Evolutionary conservation across 1,140 invertebrate genomes (phyloP), one percentile per base, ranked within the genome.

Genomic region (Acyrthosiphon pisum): DNA sequence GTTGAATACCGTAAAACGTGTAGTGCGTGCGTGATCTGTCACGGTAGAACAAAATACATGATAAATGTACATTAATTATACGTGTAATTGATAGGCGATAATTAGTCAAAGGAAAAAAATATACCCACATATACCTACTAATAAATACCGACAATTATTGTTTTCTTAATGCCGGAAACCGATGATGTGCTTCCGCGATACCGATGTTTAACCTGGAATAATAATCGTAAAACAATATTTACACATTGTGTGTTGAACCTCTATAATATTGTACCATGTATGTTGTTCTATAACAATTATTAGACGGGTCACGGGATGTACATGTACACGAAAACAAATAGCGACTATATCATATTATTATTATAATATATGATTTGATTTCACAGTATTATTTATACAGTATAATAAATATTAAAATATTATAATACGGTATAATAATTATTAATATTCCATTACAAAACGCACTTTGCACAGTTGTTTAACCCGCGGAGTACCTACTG

Each of bases 141-240:
- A 41, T 7, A 68, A 68, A 30, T 30, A n/a, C 30, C n/a, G n/a
- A n/a, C 14, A 18, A 20, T 76, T 68, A 68, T 68, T 68, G 11
- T 68, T 68, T 68, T 76, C 60, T 76, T 18, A 76, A 76, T 18
- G 14, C n/a, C n/a, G 60, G 60, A n/a, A 76, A 76, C 30, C n/a
- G 14, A 76, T n/a, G 14, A 6, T 76, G 14, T 18, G 4, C n/a
- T 76, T 76, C 60, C n/a, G 4, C 14, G 26, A 30, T 60, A 60
- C 56, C 56, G 7, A 26, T 60, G 60, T 68, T n/a, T 76, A n/a
- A 76, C 14, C n/a, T 68, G 30, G 3, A 68, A n/a, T n/a, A 68
- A 68, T 76, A 76, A 76, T 76, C 30, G 60, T 76, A 18, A 76
- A 76, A 76, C n/a, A 76, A 76, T 76, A 76, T 76, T 76, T 76